These are phyloP conservation scores for Tenthredo mesomela DNA, from an alignment of 2,888 invertebrate species.

Conservation along the genomic window DNA sequence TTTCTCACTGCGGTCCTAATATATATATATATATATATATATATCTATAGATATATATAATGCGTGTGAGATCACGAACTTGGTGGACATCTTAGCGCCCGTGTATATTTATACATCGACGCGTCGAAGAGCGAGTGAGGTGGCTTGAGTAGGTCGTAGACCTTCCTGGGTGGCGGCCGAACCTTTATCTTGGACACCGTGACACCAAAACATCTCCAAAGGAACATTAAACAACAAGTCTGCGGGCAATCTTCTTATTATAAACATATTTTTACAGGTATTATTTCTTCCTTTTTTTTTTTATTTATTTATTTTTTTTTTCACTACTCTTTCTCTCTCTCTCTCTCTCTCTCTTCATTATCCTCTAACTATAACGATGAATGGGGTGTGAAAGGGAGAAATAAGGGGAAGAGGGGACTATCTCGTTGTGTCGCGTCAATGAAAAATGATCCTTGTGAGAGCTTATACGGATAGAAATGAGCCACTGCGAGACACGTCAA, in stretches of 20 bases:
- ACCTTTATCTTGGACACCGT: constrained; percentile 65
- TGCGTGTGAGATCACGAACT: constrained; percentile 23
- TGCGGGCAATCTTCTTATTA: constrained; percentile 65
- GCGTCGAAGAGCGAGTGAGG: constrained; percentile 9
- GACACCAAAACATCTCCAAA: constrained; percentile 71
- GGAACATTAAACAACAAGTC: constrained; percentile 71
- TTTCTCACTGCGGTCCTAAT: neutral
- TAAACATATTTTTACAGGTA: constrained; percentile 66
- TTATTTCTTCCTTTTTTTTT: constrained; percentile 62
- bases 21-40: neutral
- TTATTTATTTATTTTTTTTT: constrained; percentile 58
- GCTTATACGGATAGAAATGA: constrained; percentile 60
- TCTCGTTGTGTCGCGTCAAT: constrained; percentile 67
- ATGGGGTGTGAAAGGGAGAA: constrained; percentile 28
- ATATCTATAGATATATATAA: neutral
- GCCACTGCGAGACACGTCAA: constrained; percentile 60
- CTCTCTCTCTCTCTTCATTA: neutral
- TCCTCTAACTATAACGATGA: constrained; percentile 10
- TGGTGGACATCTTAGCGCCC: constrained; percentile 48
- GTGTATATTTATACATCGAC: constrained; percentile 52
- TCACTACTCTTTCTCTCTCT: neutral
- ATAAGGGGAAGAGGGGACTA: constrained; percentile 60
- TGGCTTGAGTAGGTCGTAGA: constrained; percentile 52
- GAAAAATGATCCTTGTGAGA: constrained; percentile 75
- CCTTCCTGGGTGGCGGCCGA: constrained; percentile 66